Percentiles rank a stretch among this genome's conserved stretches.
Evolutionary conservation across 1,140 invertebrate species (phyloP).

Genomic region (Armadillidium nasatum): DNA sequence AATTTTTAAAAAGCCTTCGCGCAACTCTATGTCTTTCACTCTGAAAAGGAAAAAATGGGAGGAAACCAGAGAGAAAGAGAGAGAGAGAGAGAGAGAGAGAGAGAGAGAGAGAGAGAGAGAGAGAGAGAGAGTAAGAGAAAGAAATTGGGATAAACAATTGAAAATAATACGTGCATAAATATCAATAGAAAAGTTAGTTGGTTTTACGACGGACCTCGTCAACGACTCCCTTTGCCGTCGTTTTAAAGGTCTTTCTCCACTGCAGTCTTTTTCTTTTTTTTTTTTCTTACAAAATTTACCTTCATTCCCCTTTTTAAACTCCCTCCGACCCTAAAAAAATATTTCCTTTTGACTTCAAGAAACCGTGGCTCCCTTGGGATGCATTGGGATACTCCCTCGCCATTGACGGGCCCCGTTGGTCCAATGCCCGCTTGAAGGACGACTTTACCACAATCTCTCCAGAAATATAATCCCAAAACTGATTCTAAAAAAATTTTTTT

Average conservation of each 20-base stretch:
- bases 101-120: neutral
- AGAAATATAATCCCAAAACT: neutral
- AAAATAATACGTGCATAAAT: constrained; percentile 3
- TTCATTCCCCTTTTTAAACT: neutral
- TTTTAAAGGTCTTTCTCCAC: neutral
- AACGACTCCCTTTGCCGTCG: neutral
- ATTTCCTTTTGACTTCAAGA: neutral
- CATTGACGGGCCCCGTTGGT: neutral
- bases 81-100: too few relatives aligned
- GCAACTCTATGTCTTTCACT: too few relatives aligned
- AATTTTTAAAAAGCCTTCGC: too few relatives aligned
- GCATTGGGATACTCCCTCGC: neutral
- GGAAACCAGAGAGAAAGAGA: too few relatives aligned
- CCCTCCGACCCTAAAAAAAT: neutral
- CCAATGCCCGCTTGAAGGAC: neutral
- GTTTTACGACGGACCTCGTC: neutral
- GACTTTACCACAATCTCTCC: neutral
- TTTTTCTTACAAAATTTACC: too few relatives aligned
- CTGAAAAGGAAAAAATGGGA: too few relatives aligned
- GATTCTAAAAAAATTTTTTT: neutral
- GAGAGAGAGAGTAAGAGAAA: neutral
- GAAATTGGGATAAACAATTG: neutral
- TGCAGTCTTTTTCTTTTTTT: too few relatives aligned
- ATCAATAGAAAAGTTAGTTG: neutral
- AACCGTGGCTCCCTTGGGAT: neutral